phyloP scores from a whole-genome alignment of 2,113 vertebrate genomes.

The Ictidomys tridecemlineatus region DNA sequence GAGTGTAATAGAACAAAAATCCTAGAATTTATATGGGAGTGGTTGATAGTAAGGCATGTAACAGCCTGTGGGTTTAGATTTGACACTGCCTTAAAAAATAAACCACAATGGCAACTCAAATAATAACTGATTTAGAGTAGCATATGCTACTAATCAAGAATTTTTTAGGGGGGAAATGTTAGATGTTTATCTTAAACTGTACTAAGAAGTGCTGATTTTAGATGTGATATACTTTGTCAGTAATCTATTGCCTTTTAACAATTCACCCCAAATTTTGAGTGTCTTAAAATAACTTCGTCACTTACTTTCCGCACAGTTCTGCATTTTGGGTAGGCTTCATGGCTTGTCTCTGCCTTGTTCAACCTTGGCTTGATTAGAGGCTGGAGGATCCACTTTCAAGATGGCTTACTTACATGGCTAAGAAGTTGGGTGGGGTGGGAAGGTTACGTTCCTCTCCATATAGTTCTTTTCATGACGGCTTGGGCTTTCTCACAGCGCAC shows the following conservation, averaged over 20 bases:
- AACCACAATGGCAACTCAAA: background rate
- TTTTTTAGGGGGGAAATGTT: background rate
- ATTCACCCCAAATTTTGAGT: background rate
- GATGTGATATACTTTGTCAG: background rate
- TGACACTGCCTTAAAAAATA: conserved; percentile 33
- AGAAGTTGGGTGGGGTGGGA: background rate
- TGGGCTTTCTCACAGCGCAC: background rate
- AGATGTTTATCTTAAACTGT: conserved; percentile 11
- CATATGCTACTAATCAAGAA: conserved; percentile 3
- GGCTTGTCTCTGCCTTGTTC: background rate
- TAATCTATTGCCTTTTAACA: background rate
- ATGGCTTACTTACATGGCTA: background rate
- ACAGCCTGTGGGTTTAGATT: background rate
- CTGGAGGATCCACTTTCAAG: background rate
- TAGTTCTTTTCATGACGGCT: background rate
- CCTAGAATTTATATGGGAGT: background rate
- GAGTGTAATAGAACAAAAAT: background rate
- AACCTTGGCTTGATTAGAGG: background rate
- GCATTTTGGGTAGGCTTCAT: background rate
- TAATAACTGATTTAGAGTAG: conserved; percentile 5
- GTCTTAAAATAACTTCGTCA: conserved; percentile 8
- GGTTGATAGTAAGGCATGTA: background rate
- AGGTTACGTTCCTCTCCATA: background rate
- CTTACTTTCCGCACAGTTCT: background rate
- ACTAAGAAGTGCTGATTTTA: conserved; percentile 24